phyloP scores from a whole-genome alignment of 2,888 invertebrate species.

The Ornithoptera alexandrae region DNA sequence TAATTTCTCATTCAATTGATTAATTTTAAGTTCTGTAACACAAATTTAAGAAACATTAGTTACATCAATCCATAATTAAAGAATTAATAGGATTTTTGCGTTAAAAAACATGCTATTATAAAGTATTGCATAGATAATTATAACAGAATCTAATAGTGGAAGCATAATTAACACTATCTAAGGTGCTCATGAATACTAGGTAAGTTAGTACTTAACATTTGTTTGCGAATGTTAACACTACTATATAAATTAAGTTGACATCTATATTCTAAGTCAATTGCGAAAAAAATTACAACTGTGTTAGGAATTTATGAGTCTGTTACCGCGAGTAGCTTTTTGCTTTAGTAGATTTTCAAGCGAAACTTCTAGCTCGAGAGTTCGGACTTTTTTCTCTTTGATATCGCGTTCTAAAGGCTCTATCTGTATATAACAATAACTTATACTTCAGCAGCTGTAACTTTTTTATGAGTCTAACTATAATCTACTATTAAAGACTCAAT shows the following conservation, averaged over 20 bases:
- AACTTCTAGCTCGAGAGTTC: constrained; percentile 90
- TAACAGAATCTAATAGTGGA: constrained; percentile 21
- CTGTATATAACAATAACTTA: constrained; percentile 53
- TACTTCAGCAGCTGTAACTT: constrained; percentile 68
- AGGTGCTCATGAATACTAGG: constrained; percentile 20
- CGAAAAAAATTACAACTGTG: constrained; percentile 73
- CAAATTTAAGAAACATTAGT: neutral
- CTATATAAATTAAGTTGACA: constrained; percentile 34
- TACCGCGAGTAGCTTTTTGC: constrained; percentile 83
- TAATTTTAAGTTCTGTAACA: constrained; percentile 84
- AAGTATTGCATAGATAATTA: neutral
- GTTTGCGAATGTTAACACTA: constrained; percentile 37
- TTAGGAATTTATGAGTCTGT: constrained; percentile 40
- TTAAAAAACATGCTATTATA: neutral
- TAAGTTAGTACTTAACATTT: constrained; percentile 30
- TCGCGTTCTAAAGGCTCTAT: constrained; percentile 93
- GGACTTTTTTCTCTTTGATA: constrained; percentile 90
- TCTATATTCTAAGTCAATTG: constrained; percentile 23
- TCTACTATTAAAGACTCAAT: neutral
- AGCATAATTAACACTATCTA: constrained; percentile 29
- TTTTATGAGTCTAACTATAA: constrained; percentile 42
- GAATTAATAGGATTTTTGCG: too few species aligned
- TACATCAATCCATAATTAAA: neutral
- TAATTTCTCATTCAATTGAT: constrained; percentile 88
- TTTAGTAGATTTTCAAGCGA: constrained; percentile 89